Percentiles rank a stretch among this genome's conserved stretches.
phyloP scores from a whole-genome alignment of 2,113 vertebrate genomes.

The Herpetotheres cachinnans region DNA sequence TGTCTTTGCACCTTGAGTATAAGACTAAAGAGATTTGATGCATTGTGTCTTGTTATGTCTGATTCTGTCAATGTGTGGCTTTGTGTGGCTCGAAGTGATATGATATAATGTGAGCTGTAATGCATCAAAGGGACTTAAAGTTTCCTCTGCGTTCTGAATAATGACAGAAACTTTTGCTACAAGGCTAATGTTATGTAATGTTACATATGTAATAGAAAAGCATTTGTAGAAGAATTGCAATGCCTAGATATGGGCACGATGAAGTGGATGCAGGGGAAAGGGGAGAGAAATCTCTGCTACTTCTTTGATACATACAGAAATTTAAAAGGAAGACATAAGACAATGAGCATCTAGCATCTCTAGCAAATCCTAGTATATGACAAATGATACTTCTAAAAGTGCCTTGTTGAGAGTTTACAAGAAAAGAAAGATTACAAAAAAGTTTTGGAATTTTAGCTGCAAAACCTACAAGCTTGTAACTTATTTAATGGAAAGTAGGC shows the following conservation, averaged over 20 bases:
- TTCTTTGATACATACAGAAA: neutral
- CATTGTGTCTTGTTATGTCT: conserved; percentile 46
- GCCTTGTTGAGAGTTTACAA: neutral
- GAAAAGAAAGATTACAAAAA: neutral
- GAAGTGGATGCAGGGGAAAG: neutral
- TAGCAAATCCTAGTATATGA: neutral
- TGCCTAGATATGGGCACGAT: neutral
- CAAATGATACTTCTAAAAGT: neutral
- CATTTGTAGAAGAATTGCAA: neutral
- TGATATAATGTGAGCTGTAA: conserved; percentile 25
- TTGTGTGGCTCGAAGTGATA: conserved; percentile 21
- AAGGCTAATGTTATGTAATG: neutral
- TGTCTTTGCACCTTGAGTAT: conserved; percentile 17
- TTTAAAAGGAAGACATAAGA: neutral
- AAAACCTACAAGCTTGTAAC: neutral
- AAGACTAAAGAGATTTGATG: conserved; percentile 50
- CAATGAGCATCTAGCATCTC: neutral
- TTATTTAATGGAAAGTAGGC: neutral
- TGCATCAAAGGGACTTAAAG: conserved; percentile 37
- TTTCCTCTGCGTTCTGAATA: conserved; percentile 27
- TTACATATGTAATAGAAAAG: neutral
- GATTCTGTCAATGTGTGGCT: conserved; percentile 7
- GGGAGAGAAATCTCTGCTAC: neutral
- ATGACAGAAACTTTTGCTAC: conserved; percentile 27
- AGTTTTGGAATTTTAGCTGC: neutral